Conservation (phyloP, 2,113 vertebrate species). For the Bos javanicus region DNA sequence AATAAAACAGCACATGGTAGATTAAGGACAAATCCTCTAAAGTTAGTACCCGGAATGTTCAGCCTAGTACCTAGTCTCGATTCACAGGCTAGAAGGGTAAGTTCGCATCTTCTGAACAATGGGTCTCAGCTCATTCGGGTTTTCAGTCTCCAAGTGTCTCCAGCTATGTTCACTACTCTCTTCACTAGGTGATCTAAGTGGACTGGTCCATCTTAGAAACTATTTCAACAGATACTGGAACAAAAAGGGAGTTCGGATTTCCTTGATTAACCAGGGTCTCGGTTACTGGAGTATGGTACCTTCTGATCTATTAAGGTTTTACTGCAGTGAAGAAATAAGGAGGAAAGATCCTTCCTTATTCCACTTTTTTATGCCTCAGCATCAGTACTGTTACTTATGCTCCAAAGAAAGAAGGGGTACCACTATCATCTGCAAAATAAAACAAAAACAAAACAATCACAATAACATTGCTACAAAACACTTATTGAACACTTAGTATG, state of each 20-base stretch:
- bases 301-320: not conserved
- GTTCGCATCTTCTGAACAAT: not conserved
- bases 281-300: rapidly evolving
- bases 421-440: not conserved
- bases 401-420: not conserved
- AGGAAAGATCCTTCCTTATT: not conserved
- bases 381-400: not conserved
- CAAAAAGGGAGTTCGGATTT: not conserved
- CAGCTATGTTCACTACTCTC: too few species aligned
- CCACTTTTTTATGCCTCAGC: not conserved
- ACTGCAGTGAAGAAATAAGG: not conserved
- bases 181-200: not conserved
- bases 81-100: not conserved
- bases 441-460: not conserved
- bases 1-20: not conserved
- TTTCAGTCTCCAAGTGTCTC: not conserved
- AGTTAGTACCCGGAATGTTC: not conserved
- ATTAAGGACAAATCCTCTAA: not conserved
- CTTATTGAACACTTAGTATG: not conserved
- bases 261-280: not conserved
- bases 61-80: not conserved
- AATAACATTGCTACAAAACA: not conserved
- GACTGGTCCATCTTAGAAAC: not conserved
- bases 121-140: not conserved
- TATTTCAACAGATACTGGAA: not conserved